Percentiles rank a stretch among this genome's conserved stretches.
Evolutionary conservation across 92 coral and sea anemone species (phyloP).

Genomic region (Zoanthus sociatus): DNA sequence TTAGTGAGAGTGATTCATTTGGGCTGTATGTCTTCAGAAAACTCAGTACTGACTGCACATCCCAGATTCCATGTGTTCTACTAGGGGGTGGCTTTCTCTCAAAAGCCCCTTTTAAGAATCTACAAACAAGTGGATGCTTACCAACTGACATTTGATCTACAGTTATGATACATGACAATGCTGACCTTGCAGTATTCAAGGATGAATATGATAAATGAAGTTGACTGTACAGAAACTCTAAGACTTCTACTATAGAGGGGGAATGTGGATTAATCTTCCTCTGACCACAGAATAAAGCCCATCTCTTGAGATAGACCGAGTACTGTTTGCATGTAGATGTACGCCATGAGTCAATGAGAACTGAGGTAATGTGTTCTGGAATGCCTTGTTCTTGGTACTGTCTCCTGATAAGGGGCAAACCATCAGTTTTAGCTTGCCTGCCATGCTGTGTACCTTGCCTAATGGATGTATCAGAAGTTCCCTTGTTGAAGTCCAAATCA

Average conservation of each 20-base stretch:
- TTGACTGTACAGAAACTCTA: constrained; percentile 23
- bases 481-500: constrained; percentile 53
- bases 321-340: constrained; percentile 51
- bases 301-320: constrained; percentile 32
- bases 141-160: constrained; percentile 47
- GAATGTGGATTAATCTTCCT: constrained; percentile 66
- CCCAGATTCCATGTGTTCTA: constrained; percentile 58
- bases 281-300: constrained; percentile 60
- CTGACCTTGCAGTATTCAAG: constrained; percentile 61
- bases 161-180: constrained; percentile 13
- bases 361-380: constrained; percentile 56
- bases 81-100: constrained; percentile 62
- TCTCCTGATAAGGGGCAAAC: constrained; percentile 63
- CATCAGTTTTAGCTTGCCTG: constrained; percentile 51
- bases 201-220: constrained; percentile 59
- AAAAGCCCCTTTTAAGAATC: constrained; percentile 57
- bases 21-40: constrained; percentile 53
- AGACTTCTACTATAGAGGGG: constrained; percentile 43
- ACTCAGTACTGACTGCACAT: constrained; percentile 54
- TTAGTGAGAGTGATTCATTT: constrained; percentile 50
- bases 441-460: constrained; percentile 24
- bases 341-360: constrained; percentile 67
- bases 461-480: constrained; percentile 51
- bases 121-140: constrained; percentile 36
- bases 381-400: constrained; percentile 49